Conservation (phyloP, 1,140 invertebrate genomes). For the Medauroidea extradentata region DNA sequence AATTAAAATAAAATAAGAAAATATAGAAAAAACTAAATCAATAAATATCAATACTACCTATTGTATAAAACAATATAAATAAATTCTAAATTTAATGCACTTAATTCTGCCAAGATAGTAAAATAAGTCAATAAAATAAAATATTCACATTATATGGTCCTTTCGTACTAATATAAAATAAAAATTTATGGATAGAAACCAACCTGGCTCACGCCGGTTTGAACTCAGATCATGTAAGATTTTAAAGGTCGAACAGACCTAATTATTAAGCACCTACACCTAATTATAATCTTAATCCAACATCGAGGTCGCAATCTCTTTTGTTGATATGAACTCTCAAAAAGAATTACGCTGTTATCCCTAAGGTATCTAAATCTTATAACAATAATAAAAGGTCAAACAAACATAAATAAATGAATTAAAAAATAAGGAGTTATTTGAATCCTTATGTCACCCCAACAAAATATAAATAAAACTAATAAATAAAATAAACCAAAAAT, state of each 20-base stretch:
- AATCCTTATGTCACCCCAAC: slow-evolving; percentile 47
- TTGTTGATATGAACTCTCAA: slow-evolving; percentile 57
- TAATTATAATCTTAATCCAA: slow-evolving; percentile 63
- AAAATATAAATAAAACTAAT: slow-evolving; percentile 41
- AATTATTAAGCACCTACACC: slow-evolving; percentile 54
- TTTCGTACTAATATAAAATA: slow-evolving; percentile 61
- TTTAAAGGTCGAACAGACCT: slow-evolving; percentile 74
- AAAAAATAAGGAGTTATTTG: slow-evolving; percentile 40
- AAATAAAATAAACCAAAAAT: slow-evolving; percentile 39
- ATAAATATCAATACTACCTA: slow-evolving; percentile 46
- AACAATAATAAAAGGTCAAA: slow-evolving; percentile 43
- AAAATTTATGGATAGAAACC: slow-evolving; percentile 62
- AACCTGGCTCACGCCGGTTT: slow-evolving; percentile 68
- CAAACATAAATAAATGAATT: slow-evolving; percentile 39
- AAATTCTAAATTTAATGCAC: slow-evolving; percentile 59
- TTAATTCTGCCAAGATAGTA: slow-evolving; percentile 55
- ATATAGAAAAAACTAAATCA: slow-evolving; percentile 43
- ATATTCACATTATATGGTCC: slow-evolving; percentile 47
- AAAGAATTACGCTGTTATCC: slow-evolving; percentile 68
- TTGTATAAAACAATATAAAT: slow-evolving; percentile 48
- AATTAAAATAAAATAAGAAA: slow-evolving; percentile 47
- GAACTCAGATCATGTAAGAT: slow-evolving; percentile 75
- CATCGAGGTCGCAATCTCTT: slow-evolving; percentile 69
- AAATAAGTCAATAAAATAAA: slow-evolving; percentile 40
- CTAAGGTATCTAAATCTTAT: slow-evolving; percentile 61